phyloP scores from a whole-genome alignment of 2,113 vertebrate genomes.

The Saguinus midas region DNA sequence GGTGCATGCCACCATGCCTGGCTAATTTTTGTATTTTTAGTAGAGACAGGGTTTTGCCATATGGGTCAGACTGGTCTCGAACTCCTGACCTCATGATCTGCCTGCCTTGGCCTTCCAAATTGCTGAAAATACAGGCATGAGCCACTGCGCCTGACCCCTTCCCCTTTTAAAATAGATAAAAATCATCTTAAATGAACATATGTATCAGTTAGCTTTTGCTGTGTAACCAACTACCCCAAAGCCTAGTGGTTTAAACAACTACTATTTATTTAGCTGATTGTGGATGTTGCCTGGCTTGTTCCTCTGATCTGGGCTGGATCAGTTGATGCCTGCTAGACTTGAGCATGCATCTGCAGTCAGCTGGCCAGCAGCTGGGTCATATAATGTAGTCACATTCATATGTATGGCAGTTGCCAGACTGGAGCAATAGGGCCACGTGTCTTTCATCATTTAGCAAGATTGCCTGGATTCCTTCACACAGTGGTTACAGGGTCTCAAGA shows the following conservation, averaged over 20 bases:
- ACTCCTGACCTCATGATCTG: neutral
- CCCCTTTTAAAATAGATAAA: neutral
- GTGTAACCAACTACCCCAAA: neutral
- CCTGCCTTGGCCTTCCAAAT: neutral
- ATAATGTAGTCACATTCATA: neutral
- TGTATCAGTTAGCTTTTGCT: neutral
- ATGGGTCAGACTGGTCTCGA: neutral
- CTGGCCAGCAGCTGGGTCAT: neutral
- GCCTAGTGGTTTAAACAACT: neutral
- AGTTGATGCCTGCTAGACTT: neutral
- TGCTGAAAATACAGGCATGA: too few species aligned
- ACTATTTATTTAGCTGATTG: neutral
- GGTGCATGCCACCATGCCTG: too few species aligned
- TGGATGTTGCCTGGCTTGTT: neutral
- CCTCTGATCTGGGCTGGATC: neutral
- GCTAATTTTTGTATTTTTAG: too few species aligned
- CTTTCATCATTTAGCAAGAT: neutral
- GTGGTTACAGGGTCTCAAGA: neutral
- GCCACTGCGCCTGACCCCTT: too few species aligned
- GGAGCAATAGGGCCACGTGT: neutral
- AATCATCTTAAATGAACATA: neutral
- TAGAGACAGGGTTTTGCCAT: too few species aligned
- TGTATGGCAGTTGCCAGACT: neutral
- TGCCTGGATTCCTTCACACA: neutral
- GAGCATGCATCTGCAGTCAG: neutral